Base-by-base conservation (phyloP, 2,797 vertebrate genomes). In the Chelon labrosus region DNA sequence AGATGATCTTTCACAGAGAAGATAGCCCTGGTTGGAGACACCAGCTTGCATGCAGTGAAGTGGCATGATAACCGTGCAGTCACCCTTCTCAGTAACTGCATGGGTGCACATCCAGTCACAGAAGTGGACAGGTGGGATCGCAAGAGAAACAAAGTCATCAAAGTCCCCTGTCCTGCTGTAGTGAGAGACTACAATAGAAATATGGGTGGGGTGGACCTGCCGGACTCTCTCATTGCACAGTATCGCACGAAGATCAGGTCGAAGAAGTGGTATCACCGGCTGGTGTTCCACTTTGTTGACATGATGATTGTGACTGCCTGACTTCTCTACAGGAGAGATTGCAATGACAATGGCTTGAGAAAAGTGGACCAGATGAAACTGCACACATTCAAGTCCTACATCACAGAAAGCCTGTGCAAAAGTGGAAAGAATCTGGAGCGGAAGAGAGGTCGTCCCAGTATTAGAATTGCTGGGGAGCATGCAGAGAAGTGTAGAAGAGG, bases 211-310 rank as follows among this genome's bases (percentile, higher is more conserved):
- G 56, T 70, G 41, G 73, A 70, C 27, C 47, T 72, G 25, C 41
- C 75, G n/a, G 68, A 77, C n/a, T n/a, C 41, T 84, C 61, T 14
- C 56, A 62, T 68, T 63, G 25, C 58, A 38, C 39, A 53, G 13
- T 62, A 46, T 10, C 1, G 14, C 17, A 62, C 14, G 22, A 70
- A 70, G 37, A 37, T 63, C 20, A 57, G 42, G 19, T 49, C 10
- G 0, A n/a, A n/a, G n/a, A n/a, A n/a, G n/a, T n/a, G n/a, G n/a
- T n/a, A n/a, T n/a, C n/a, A n/a, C n/a, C n/a, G 55, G 37, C n/a
- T n/a, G 51, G 27, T 55, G 37, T 64, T 64, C 60, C 53, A 64
- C 44, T 64, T 64, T 19, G 27, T 51, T 2, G 0, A 65, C 38
- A 59, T 64, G 66, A 65, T 1, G 0, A 3, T 54, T 6, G 8